phyloP scores from a whole-genome alignment of 2,888 invertebrate species.

The Neoascia interrupta region DNA sequence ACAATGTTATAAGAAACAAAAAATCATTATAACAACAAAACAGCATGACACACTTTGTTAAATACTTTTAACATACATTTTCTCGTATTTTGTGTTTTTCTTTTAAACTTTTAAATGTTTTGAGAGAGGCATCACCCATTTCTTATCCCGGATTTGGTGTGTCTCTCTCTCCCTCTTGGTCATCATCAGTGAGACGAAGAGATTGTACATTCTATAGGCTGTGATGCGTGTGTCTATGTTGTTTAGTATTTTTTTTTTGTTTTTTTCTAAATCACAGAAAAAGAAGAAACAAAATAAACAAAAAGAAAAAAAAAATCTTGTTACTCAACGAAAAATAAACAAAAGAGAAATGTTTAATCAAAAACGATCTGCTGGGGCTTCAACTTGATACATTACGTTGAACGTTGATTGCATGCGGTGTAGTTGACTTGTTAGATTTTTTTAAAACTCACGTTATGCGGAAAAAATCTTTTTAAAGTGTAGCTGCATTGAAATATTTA shows the following conservation, averaged over 20 bases:
- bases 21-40: constrained; percentile 22
- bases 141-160: neutral
- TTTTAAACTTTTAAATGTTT: constrained; percentile 42
- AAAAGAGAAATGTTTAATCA: constrained; percentile 8
- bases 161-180: constrained; percentile 51
- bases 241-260: constrained; percentile 61
- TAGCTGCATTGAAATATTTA: constrained; percentile 18
- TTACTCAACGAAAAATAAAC: constrained; percentile 46
- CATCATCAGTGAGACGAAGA: constrained; percentile 58
- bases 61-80: constrained; percentile 63
- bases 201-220: constrained; percentile 70
- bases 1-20: constrained; percentile 27
- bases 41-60: constrained; percentile 66
- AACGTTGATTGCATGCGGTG: too few species aligned
- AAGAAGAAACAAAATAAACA: constrained; percentile 22
- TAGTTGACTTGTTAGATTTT: constrained; percentile 17
- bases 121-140: constrained; percentile 10
- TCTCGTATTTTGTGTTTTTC: constrained; percentile 37
- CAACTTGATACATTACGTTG: too few species aligned
- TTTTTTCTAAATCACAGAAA: constrained; percentile 55
- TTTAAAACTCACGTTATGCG: neutral
- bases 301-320: constrained; percentile 22
- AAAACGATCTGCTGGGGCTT: too few species aligned
- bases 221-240: constrained; percentile 68
- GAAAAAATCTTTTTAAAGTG: constrained; percentile 7